phyloP scores from a whole-genome alignment of 2,888 invertebrate species.

The Lagria hirta region DNA sequence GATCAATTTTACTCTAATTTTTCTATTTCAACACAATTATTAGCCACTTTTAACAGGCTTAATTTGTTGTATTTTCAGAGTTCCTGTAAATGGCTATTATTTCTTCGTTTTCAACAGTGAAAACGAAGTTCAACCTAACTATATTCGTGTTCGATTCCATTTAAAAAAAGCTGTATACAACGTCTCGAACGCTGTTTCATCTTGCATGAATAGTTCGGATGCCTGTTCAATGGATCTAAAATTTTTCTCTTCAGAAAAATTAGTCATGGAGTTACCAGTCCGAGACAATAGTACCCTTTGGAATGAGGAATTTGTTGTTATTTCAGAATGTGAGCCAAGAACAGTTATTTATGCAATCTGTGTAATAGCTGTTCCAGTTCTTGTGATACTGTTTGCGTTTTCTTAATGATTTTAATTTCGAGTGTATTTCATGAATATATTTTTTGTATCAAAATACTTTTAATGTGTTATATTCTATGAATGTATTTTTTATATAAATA shows the following conservation, averaged over 20 bases:
- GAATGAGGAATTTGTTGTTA: constrained; percentile 73
- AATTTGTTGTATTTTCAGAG: constrained; percentile 56
- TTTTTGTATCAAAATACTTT: constrained; percentile 5
- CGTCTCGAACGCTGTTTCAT: constrained; percentile 61
- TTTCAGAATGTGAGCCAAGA: constrained; percentile 74
- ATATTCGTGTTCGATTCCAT: constrained; percentile 68
- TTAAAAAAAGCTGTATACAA: constrained; percentile 72
- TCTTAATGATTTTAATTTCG: constrained; percentile 54
- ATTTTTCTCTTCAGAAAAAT: constrained; percentile 70
- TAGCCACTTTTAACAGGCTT: no score
- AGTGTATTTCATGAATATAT: background rate
- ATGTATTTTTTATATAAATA: no score
- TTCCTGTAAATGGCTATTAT: constrained; percentile 76
- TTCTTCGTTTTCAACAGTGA: constrained; percentile 83
- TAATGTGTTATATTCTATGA: constrained; percentile 1
- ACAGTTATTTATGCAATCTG: constrained; percentile 69
- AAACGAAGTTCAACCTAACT: constrained; percentile 74
- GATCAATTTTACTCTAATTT: no score
- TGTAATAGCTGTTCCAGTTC: constrained; percentile 69
- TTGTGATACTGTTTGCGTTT: constrained; percentile 72
- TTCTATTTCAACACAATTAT: no score
- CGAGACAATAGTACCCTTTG: constrained; percentile 65
- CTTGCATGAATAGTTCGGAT: constrained; percentile 65
- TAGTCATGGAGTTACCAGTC: constrained; percentile 69
- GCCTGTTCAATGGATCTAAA: constrained; percentile 66